Base-by-base conservation (phyloP, 2,888 invertebrate genomes). In the Drosophila gaucha region DNA sequence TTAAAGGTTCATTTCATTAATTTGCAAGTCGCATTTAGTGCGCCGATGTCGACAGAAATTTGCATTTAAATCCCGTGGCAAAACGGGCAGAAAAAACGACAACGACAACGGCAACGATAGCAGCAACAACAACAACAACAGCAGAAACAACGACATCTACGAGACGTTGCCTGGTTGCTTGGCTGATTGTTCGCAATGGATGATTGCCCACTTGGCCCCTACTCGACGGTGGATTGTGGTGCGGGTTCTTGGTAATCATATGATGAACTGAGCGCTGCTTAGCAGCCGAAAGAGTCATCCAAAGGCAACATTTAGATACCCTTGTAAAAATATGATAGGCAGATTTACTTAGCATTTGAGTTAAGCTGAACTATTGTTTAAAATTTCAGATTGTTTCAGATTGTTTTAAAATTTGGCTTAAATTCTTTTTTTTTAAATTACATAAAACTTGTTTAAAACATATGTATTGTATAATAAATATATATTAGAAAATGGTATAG, bases 1-100 rank as follows among this genome's bases (percentile, higher is more conserved):
- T 85, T 88, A 85, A 85, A 85, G 84, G 89, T 85, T 85, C 84
- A 85, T 85, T 85, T 88, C 84, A 88, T 85, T 85, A 85, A 85
- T 85, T 85, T 85, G 84, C 84, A 85, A 85, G 88, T 85, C 84
- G 87, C 87, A 85, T 88, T 88, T 88, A 80, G 89, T 76, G 74
- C 84, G 83, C 69, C 83, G 88, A 86, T 74, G 82, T 86, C 80
- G 83, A 67, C 74, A 67, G 56, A 88, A 85, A 85, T 85, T 85
- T 85, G 84, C 84, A 85, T 85, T 85, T 88, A 88, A 88, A 84
- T 84, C 85, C 85, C 69, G 72, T 74, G 52, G 78, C 84, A 86
- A 88, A 83, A 84, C 62, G 82, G 77, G 86, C 88, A 88, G 88
- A 86, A 87, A 82, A 86, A 70, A 63, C 43, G 55, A 56, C 51